Base-by-base conservation (phyloP, 2,113 vertebrate genomes). In the Pachyramphus minor region DNA sequence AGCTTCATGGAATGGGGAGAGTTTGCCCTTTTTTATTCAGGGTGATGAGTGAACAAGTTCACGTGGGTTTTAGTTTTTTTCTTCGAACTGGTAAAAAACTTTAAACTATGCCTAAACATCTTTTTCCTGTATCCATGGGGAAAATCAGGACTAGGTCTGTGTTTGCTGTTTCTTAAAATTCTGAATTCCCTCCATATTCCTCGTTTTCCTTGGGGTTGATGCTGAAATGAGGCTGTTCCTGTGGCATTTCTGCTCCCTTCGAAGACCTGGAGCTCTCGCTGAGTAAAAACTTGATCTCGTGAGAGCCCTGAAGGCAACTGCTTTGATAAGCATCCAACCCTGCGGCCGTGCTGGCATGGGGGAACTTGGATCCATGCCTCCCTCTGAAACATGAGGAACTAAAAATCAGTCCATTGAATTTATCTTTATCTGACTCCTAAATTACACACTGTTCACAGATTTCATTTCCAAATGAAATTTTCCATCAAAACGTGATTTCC, bases 1-100 rank as follows among this genome's bases (percentile, higher is more conserved):
- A 93, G 78, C 87, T 84, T 39, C 30, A 42, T 50, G 86, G 90
- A 87, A 94, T 74, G 58, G 71, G 71, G 83, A 81, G 47, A 49
- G 49, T 90, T 91, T 88, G 64, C 71, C 87, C 79, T 96, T 95
- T 95, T 93, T 53, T 80, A 68, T 87, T 91, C 79, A 94, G 59
- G 71, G 64, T 93, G 89, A 84, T 90, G 60, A 95, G 68, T 83
- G 82, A 95, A 90, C 45, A 73, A 94, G 84, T 90, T 93, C 82
- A 78, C 5, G 4, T 60, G 52, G 28, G 30, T 42, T 87, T 63
- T 62, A n/a, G 42, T 77, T 44, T 37, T 67, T 58, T 79, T 66
- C 84, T 75, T 31, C 17, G 1, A 58, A 60, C 11, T 28, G 4
- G 12, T 50, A 44, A 62, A 84, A 94, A 90, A 33, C 12, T 68